phyloP scores from a whole-genome alignment of 2,888 invertebrate genomes.

The Nyleta sp. region DNA sequence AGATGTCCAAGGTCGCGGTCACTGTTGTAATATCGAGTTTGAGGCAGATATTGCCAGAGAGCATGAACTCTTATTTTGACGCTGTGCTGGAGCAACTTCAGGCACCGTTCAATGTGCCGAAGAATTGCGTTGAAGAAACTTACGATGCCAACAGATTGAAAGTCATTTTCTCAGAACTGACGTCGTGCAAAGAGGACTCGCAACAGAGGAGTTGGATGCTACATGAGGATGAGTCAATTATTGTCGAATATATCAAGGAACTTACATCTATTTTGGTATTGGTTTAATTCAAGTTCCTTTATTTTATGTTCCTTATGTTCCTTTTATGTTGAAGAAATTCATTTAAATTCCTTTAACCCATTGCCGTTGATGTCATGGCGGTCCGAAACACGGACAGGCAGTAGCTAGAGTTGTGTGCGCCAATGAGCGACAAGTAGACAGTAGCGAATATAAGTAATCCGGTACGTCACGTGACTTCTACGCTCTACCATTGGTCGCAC shows the following conservation, averaged over 20 bases:
- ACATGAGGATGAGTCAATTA: conserved; percentile 95
- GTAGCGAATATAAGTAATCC: too few relatives aligned
- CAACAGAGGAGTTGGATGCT: conserved; percentile 98
- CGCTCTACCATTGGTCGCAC: too few relatives aligned
- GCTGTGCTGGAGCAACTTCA: conserved; percentile 85
- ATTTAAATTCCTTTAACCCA: too few relatives aligned
- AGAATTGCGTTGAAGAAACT: conserved; percentile 90
- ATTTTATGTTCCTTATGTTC: too few relatives aligned
- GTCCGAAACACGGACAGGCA: too few relatives aligned
- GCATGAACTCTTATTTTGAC: conserved; percentile 85
- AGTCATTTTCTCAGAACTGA: conserved; percentile 92
- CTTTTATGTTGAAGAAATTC: too few relatives aligned
- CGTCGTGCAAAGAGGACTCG: conserved; percentile 96
- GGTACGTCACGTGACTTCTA: too few relatives aligned
- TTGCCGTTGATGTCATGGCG: too few relatives aligned
- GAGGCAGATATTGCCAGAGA: conserved; percentile 85
- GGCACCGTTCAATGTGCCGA: conserved; percentile 85
- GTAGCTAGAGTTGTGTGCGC: too few relatives aligned
- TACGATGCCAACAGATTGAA: conserved; percentile 93
- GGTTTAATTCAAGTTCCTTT: too few relatives aligned
- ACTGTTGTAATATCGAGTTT: conserved; percentile 88
- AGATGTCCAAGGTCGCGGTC: conserved; percentile 92
- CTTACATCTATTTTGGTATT: conserved; percentile 90
- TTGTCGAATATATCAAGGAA: conserved; percentile 92
- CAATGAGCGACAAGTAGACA: too few relatives aligned